These are phyloP conservation scores for Mimumesa dahlbomi DNA, from an alignment of 2,888 invertebrate species.

Conservation along the genomic window DNA sequence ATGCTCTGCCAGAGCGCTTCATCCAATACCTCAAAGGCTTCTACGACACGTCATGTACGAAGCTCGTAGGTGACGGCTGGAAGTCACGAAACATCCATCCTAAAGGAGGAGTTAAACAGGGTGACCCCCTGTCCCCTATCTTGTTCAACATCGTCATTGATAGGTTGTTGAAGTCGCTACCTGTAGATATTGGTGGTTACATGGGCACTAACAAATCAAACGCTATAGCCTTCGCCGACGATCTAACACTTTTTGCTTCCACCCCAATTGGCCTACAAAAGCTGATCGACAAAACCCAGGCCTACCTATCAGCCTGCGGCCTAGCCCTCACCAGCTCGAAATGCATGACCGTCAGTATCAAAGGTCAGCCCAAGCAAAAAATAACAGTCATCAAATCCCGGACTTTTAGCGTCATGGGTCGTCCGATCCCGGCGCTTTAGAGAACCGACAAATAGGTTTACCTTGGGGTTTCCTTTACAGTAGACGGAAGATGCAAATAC, in stretches of 20 bases:
- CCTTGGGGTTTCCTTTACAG: constrained; percentile 34
- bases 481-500: constrained; percentile 1
- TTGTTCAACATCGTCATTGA: constrained; percentile 49
- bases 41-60: too few relatives aligned
- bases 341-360: constrained; percentile 9
- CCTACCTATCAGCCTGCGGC: constrained; percentile 22
- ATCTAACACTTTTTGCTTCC: constrained; percentile 31
- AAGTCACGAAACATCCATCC: background rate
- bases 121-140: constrained; percentile 54
- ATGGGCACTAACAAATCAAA: constrained; percentile 11
- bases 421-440: background rate
- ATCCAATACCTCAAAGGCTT: background rate
- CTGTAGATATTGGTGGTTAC: constrained; percentile 12
- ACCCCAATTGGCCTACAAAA: constrained; percentile 28
- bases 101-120: constrained; percentile 47
- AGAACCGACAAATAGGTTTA: constrained; percentile 34
- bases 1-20: background rate
- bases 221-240: constrained; percentile 50
- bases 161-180: constrained; percentile 7
- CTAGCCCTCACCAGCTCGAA: constrained; percentile 23
- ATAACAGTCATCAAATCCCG: too few relatives aligned
- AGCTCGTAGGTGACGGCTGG: background rate
- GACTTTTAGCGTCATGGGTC: too few relatives aligned
- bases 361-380: background rate
- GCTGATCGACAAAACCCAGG: background rate